These are phyloP conservation scores for Gryllus bimaculatus DNA, from an alignment of 1,140 invertebrate genomes.

Conservation along the genomic window DNA sequence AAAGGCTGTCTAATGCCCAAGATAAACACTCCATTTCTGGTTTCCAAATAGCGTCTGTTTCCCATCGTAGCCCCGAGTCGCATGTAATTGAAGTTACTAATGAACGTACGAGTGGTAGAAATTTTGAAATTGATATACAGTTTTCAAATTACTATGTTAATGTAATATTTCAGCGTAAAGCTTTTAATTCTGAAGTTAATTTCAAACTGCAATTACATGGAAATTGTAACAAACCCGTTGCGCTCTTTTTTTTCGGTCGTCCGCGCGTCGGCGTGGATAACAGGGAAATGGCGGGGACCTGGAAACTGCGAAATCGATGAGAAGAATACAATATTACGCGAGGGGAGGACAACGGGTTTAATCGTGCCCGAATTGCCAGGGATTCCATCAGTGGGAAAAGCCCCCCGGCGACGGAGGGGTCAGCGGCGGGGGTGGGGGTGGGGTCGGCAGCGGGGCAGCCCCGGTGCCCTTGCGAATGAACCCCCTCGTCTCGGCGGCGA, in stretches of 20 bases:
- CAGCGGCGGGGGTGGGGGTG: too few species aligned
- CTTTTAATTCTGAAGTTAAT: constrained; percentile 6
- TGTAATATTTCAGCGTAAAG: constrained; percentile 5
- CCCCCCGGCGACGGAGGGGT: too few species aligned
- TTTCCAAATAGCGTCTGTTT: neutral
- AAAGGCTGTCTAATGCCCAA: neutral
- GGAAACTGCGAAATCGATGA: neutral
- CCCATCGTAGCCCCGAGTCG: neutral
- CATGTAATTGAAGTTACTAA: neutral
- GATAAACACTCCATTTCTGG: neutral
- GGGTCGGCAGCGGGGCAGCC: too few species aligned
- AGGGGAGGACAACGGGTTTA: neutral
- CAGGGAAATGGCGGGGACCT: neutral
- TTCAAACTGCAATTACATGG: neutral
- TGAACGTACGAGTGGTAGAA: neutral
- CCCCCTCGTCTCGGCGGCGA: too few species aligned
- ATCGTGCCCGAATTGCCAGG: neutral
- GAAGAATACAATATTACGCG: neutral
- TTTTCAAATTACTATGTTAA: neutral
- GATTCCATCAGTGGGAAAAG: neutral
- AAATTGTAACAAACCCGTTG: neutral
- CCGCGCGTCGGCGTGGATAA: neutral
- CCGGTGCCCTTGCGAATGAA: too few species aligned
- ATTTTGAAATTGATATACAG: neutral
- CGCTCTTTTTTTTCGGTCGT: neutral